A percentile compares a stretch with the other conserved stretches of the same genome.
Conservation (phyloP, 2,888 invertebrate species). For the Diogma glabrata region DNA sequence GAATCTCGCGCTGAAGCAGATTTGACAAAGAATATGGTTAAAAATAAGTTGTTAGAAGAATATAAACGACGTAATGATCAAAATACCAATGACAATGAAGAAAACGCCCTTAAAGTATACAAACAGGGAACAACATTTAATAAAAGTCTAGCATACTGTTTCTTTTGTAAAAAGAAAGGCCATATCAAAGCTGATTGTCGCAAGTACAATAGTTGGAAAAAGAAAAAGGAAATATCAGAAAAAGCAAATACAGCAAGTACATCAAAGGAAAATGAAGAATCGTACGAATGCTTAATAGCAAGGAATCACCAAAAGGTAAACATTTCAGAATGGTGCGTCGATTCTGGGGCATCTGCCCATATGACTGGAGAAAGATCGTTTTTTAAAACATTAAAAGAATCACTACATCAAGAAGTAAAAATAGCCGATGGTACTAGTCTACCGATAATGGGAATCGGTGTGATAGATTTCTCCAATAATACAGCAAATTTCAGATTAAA, state of each 20-base stretch:
- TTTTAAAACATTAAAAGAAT: not conserved
- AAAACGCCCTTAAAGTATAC: not conserved
- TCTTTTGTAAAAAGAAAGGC: no score
- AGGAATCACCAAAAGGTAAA: not conserved
- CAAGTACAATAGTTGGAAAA: not conserved
- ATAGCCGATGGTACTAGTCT: constrained; percentile 6
- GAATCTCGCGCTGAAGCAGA: constrained; percentile 6
- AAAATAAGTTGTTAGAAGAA: constrained; percentile 15
- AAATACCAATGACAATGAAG: no score
- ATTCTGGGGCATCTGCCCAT: not conserved
- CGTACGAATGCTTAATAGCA: not conserved
- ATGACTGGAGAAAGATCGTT: not conserved
- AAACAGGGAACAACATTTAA: no score
- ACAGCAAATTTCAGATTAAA: not conserved
- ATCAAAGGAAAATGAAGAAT: not conserved
- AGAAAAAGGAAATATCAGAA: not conserved
- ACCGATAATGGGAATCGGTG: not conserved
- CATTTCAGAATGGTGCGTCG: not conserved
- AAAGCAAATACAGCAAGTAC: not conserved
- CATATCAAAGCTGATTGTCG: constrained; percentile 10
- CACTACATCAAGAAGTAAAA: no score
- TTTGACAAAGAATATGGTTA: constrained; percentile 15
- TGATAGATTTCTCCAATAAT: constrained; percentile 7
- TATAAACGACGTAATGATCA: constrained; percentile 13
- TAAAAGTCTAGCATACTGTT: no score